Evolutionary conservation across 1,140 invertebrate species (phyloP).

Genomic region (Zaprionus gabonicus): DNA sequence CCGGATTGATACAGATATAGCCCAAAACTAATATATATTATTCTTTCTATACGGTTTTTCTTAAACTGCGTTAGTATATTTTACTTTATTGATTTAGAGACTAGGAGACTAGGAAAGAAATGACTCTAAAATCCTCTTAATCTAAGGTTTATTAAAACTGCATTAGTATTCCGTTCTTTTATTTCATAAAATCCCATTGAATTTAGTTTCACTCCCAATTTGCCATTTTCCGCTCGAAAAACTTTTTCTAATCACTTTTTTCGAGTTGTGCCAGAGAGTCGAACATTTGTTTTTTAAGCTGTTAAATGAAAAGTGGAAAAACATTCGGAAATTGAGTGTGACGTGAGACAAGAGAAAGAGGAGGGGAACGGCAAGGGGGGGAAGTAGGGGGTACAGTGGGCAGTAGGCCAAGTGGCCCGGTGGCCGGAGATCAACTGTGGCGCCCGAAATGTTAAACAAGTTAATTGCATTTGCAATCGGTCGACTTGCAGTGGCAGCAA

Average conservation of each 20-base stretch:
- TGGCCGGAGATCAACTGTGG: conserved; percentile 35
- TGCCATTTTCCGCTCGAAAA: not conserved
- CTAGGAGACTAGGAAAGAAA: too few species aligned
- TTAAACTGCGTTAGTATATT: too few species aligned
- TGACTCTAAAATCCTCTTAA: too few species aligned
- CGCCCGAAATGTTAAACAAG: conserved; percentile 56
- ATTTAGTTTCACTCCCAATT: not conserved
- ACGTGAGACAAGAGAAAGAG: not conserved
- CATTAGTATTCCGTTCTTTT: not conserved
- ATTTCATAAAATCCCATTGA: not conserved
- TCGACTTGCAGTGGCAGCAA: not conserved
- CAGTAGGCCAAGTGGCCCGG: conserved; percentile 29
- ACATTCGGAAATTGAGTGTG: not conserved
- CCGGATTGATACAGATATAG: too few species aligned
- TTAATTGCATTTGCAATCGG: conserved; percentile 63
- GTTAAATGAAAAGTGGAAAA: conserved; percentile 27
- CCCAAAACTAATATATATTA: too few species aligned
- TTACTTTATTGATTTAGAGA: too few species aligned
- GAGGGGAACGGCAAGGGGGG: too few species aligned
- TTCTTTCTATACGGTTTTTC: too few species aligned
- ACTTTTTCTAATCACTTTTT: conserved; percentile 3
- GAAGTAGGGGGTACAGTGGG: not conserved
- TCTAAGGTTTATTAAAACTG: too few species aligned
- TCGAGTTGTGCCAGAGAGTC: not conserved
- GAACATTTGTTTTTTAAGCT: not conserved